Evolutionary conservation across 2,888 invertebrate genomes (phyloP).

Genomic region (Sphinx pinastri): DNA sequence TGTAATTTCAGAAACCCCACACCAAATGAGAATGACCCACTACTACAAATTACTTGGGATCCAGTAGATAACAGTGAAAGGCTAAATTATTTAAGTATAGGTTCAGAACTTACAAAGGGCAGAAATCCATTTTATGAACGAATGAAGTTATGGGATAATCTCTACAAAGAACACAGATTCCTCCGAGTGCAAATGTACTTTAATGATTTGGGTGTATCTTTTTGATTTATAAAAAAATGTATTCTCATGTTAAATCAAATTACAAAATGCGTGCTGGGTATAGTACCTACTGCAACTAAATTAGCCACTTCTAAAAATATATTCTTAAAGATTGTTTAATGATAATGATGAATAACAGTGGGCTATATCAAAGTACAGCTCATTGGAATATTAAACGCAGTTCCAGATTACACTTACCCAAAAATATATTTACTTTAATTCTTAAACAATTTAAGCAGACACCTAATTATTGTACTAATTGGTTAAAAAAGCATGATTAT

Average conservation of each 20-base stretch:
- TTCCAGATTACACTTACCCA: no score
- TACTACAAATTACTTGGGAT: conserved; percentile 74
- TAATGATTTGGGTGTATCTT: conserved; percentile 64
- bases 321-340: no score
- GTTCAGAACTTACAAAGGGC: conserved; percentile 71
- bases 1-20: conserved; percentile 71
- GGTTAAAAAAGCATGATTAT: no score
- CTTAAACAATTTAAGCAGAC: no score
- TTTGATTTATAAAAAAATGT: conserved; percentile 37
- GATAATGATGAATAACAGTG: no score
- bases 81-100: conserved; percentile 72
- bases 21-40: conserved; percentile 65
- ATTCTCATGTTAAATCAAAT: not conserved
- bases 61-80: conserved; percentile 65
- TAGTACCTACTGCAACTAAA: no score
- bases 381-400: no score
- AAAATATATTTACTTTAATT: no score
- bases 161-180: conserved; percentile 64
- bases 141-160: conserved; percentile 75
- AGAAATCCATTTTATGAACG: conserved; percentile 72
- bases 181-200: conserved; percentile 64
- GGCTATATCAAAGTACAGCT: no score
- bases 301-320: no score
- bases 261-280: not conserved
- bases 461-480: no score